Conservation (phyloP, 1,140 invertebrate genomes). For the Anadara kagoshimensis region DNA sequence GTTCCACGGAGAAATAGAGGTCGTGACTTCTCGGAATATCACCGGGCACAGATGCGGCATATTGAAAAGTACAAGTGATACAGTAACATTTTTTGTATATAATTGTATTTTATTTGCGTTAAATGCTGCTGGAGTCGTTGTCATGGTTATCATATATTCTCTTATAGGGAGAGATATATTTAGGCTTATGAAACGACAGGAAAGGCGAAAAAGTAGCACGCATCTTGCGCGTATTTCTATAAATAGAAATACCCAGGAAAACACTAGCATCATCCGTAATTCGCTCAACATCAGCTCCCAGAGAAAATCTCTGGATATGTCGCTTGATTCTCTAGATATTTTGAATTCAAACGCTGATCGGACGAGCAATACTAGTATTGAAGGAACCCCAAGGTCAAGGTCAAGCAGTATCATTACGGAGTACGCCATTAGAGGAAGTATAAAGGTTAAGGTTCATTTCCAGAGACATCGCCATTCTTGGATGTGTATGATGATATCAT, state of each 20-base stretch:
- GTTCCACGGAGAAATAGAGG: neutral
- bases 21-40: neutral
- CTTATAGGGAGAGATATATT: neutral
- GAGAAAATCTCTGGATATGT: no score
- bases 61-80: neutral
- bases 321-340: no score
- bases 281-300: no score
- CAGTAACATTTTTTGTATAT: no score
- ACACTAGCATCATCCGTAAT: neutral
- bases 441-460: neutral
- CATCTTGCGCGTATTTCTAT: neutral
- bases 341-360: neutral
- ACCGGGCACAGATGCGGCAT: conserved; percentile 3
- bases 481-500: conserved; percentile 8
- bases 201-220: no score
- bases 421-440: neutral
- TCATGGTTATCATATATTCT: neutral
- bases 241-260: neutral
- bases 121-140: neutral
- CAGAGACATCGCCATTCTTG: neutral
- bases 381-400: neutral
- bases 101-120: neutral
- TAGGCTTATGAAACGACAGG: no score
- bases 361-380: neutral
- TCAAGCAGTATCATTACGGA: neutral